Evolutionary conservation across 2,113 vertebrate species (phyloP).

Genomic region (Phyllopteryx taeniolatus): DNA sequence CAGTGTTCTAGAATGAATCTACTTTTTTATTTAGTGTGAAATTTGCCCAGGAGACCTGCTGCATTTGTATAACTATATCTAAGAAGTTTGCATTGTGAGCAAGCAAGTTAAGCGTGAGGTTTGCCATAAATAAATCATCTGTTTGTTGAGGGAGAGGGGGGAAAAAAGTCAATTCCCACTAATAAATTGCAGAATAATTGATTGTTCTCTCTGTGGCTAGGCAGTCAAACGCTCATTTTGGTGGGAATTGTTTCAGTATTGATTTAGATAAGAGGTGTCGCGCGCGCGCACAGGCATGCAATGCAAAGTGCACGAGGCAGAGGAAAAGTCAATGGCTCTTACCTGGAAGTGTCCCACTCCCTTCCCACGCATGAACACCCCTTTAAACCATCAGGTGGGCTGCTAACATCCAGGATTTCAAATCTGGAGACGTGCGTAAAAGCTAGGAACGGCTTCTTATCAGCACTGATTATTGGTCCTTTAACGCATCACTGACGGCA

Average conservation of each 20-base stretch:
- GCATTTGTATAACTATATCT: background rate
- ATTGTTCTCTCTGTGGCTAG: background rate
- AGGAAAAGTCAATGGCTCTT: constrained; percentile 28
- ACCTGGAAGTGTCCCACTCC: constrained; percentile 69
- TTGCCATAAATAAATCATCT: constrained; percentile 4
- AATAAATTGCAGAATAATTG: background rate
- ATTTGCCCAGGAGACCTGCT: background rate
- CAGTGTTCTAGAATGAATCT: no score
- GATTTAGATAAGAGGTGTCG: background rate
- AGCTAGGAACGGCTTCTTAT: background rate
- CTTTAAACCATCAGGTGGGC: constrained; percentile 76
- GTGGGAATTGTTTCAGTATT: background rate
- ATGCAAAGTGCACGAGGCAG: background rate
- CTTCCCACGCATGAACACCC: constrained; percentile 73
- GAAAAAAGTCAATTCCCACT: background rate
- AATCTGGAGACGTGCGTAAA: constrained; percentile 42
- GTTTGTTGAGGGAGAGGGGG: background rate
- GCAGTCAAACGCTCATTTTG: background rate
- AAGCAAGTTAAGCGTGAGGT: background rate
- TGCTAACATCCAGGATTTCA: constrained; percentile 66
- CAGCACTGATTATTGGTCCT: background rate
- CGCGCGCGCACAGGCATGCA: background rate
- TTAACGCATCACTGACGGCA: background rate
- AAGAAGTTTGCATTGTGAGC: background rate
- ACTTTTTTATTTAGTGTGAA: background rate